Conservation (phyloP, 2,888 invertebrate genomes). For the Laothoe populi region DNA sequence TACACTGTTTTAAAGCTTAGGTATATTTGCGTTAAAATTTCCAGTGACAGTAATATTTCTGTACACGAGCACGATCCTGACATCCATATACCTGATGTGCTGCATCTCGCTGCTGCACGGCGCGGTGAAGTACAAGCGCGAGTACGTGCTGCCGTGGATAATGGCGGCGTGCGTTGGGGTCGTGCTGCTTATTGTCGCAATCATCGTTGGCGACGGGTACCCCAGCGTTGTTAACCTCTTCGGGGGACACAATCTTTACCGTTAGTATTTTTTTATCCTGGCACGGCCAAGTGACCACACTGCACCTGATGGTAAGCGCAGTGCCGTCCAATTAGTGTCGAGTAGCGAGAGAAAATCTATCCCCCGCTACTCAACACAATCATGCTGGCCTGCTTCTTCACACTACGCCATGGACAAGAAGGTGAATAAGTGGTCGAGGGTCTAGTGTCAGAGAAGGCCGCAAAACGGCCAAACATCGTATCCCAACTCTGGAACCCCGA, state of each 20-base stretch:
- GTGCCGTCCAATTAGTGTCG: too few relatives aligned
- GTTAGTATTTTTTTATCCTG: conserved; percentile 43
- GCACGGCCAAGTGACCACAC: too few relatives aligned
- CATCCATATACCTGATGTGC: conserved; percentile 76
- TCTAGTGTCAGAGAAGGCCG: too few relatives aligned
- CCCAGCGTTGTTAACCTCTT: conserved; percentile 71
- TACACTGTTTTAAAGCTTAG: not conserved
- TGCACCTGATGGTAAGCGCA: too few relatives aligned
- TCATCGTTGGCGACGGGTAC: conserved; percentile 69
- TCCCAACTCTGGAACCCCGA: too few relatives aligned
- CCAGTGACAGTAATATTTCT: conserved; percentile 78
- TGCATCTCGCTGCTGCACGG: conserved; percentile 78
- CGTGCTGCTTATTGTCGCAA: conserved; percentile 62
- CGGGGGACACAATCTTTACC: conserved; percentile 75
- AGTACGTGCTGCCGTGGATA: conserved; percentile 78
- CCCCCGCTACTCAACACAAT: too few relatives aligned
- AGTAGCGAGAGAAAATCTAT: too few relatives aligned
- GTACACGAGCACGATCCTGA: conserved; percentile 75
- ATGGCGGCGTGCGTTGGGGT: conserved; percentile 71
- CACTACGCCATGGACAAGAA: too few relatives aligned
- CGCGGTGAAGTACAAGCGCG: conserved; percentile 75
- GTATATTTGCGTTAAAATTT: conserved; percentile 35
- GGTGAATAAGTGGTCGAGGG: too few relatives aligned
- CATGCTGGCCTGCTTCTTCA: too few relatives aligned
- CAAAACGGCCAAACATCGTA: too few relatives aligned